Base-by-base conservation (phyloP, 2,888 invertebrate genomes). In the Eugnorisma glareosa region DNA sequence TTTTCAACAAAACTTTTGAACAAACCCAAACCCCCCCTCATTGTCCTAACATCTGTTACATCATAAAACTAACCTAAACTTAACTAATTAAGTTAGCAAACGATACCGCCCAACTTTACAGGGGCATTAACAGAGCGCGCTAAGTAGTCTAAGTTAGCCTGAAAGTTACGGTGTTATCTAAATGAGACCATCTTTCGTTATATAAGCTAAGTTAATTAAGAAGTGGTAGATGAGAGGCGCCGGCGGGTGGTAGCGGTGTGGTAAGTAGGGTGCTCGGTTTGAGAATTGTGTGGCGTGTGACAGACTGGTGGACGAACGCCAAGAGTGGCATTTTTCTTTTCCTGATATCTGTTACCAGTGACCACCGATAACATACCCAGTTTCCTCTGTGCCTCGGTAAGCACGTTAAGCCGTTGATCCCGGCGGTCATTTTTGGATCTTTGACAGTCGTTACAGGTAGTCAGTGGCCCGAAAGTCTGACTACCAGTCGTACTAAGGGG, bases 181-280 rank as follows among this genome's bases (percentile, higher is more conserved):
- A 96, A 97, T 97, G 97, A 97, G 97, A 96, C 95, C 97, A 96
- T 97, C 97, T 96, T 96, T 96, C 96, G 97, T 97, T 97, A 97
- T 96, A 96, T 97, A 97, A 97, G 96, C 97, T 97, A 96, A 97
- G 96, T 97, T 97, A 97, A 97, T 97, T 97, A 97, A 97, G 97
- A 97, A 96, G 94, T 96, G 95, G 95, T 94, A 95, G 97, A 96
- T 96, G 96, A 96, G 96, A 96, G 95, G 96, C 93, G 96, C 94
- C 94, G 94, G 92, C 93, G 95, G 94, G 90, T 93, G 94, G 90
- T 31, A 28, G 94, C 89, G 21, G 7, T 85, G 88, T 82, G 91
- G 95, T 95, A 95, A 78, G 94, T 93, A 75, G 73, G 71, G 82
- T 90, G 73, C 71, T 77, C 11, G 37, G 13, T 48, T 73, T 67